Percentiles rank a stretch among this genome's conserved stretches.
phyloP scores from a whole-genome alignment of 2,113 vertebrate species.

The Urocynchramus pylzowi region DNA sequence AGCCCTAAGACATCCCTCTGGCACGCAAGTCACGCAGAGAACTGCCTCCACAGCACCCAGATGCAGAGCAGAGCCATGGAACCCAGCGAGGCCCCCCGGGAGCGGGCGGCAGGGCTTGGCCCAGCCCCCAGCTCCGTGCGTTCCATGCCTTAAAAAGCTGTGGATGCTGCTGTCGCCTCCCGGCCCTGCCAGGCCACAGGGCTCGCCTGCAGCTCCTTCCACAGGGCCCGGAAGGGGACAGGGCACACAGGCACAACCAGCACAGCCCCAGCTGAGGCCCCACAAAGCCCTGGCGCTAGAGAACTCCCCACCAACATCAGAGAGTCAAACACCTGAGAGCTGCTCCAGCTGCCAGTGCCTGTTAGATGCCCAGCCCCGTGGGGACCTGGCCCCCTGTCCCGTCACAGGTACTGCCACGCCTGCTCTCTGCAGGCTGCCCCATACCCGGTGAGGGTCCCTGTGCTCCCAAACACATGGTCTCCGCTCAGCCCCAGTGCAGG shows the following conservation, averaged over 20 bases:
- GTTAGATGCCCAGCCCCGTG: fast-evolving
- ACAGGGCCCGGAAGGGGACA: fast-evolving
- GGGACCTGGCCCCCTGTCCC: neutral
- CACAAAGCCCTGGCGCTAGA: fast-evolving
- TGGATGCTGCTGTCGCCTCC: neutral
- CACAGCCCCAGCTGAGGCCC: neutral
- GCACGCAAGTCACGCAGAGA: fast-evolving
- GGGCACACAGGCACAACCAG: neutral
- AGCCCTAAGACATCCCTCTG: neutral
- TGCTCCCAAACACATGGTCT: fast-evolving
- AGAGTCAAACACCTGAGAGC: fast-evolving
- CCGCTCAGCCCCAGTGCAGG: fast-evolving
- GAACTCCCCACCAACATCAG: neutral
- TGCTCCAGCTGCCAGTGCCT: neutral
- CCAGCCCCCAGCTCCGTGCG: neutral
- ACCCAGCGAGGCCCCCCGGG: neutral
- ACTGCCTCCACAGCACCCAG: neutral
- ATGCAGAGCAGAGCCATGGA: neutral
- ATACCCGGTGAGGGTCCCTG: fast-evolving
- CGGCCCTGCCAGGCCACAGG: neutral
- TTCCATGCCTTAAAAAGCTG: constrained; percentile 14
- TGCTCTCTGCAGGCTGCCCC: neutral
- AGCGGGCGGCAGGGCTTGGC: neutral
- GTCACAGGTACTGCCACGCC: fast-evolving
- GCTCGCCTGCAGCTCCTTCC: neutral